Evolutionary conservation across 2,888 invertebrate genomes (phyloP).

Genomic region (Xestia xanthographa): DNA sequence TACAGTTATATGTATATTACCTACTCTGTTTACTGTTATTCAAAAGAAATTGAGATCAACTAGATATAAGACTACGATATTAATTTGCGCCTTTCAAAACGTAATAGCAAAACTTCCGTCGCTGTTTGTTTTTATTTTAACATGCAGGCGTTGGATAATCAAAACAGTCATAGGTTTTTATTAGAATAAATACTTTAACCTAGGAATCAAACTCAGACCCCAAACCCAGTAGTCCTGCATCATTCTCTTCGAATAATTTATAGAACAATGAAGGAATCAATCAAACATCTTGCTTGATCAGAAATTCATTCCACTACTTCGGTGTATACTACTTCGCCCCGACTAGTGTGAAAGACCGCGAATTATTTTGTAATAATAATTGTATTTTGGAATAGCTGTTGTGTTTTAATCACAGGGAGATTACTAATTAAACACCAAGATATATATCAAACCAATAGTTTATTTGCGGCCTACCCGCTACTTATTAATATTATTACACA

Average conservation of each 20-base stretch:
- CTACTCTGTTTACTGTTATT: not conserved
- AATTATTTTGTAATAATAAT: not conserved
- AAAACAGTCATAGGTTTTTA: not conserved
- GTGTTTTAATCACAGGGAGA: too few relatives aligned
- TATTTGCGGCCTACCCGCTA: too few relatives aligned
- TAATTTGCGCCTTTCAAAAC: slow-evolving; percentile 28
- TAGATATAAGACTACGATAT: not conserved
- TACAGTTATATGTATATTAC: not conserved
- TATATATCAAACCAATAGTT: too few relatives aligned
- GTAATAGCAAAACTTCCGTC: slow-evolving; percentile 31
- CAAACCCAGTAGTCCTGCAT: not conserved
- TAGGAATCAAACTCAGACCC: not conserved
- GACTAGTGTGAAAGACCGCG: not conserved
- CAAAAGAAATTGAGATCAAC: not conserved
- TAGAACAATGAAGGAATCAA: not conserved
- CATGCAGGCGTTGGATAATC: slow-evolving; percentile 7
- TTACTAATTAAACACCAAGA: too few relatives aligned
- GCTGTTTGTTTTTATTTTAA: slow-evolving; percentile 13
- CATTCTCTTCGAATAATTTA: not conserved
- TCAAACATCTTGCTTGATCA: not conserved
- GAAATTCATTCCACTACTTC: too few relatives aligned
- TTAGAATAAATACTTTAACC: not conserved
- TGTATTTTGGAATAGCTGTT: not conserved
- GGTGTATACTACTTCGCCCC: too few relatives aligned
- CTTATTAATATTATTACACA: too few relatives aligned